These are phyloP conservation scores for Xerus inauris DNA, from an alignment of 2,113 vertebrate genomes.

Conservation along the genomic window DNA sequence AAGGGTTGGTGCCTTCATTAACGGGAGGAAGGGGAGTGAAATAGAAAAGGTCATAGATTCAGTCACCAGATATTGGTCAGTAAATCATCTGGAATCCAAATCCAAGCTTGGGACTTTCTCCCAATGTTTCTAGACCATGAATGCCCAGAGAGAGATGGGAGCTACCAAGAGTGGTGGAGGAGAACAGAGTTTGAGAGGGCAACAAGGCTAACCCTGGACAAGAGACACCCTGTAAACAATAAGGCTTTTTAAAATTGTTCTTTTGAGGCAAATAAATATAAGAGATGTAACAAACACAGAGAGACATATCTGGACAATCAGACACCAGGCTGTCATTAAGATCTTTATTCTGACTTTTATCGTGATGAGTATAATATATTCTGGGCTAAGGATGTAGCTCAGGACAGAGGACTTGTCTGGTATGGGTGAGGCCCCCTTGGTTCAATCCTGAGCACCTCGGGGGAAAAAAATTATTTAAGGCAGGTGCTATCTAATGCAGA, in stretches of 20 bases:
- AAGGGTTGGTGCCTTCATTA: neutral
- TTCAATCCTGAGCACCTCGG: neutral
- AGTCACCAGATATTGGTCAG: neutral
- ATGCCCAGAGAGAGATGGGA: neutral
- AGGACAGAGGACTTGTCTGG: neutral
- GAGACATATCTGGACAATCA: neutral
- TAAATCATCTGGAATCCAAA: neutral
- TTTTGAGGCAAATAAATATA: neutral
- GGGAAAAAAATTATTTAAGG: neutral
- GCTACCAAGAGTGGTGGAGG: neutral
- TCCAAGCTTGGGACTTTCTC: neutral
- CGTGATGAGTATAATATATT: neutral
- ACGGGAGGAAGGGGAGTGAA: accelerated
- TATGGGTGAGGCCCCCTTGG: neutral
- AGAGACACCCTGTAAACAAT: neutral
- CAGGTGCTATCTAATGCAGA: neutral
- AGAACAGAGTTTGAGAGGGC: neutral
- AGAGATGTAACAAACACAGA: neutral
- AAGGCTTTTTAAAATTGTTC: neutral
- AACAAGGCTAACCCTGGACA: neutral
- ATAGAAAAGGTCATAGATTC: neutral
- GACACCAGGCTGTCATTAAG: neutral
- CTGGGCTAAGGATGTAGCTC: neutral
- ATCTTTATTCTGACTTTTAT: neutral
- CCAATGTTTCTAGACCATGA: neutral